Conservation (phyloP, 2,113 vertebrate species). For the Otis tarda region DNA sequence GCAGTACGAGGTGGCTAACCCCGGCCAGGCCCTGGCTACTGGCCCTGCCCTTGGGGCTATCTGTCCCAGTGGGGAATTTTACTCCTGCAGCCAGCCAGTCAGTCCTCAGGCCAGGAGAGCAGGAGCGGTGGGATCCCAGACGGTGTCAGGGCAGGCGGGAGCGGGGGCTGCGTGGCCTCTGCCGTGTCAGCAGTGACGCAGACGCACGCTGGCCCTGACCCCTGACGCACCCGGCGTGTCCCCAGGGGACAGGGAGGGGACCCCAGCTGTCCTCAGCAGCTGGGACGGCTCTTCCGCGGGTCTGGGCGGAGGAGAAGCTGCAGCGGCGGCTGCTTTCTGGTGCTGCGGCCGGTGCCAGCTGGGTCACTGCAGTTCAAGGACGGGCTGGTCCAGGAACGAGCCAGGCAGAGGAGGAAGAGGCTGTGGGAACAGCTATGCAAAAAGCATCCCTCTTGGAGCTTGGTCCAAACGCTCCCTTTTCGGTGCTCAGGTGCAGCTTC, state of each 20-base stretch:
- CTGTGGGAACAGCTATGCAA: neutral
- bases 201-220: rapidly evolving
- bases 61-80: neutral
- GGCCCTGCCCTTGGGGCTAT: rapidly evolving
- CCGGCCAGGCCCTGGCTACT: neutral
- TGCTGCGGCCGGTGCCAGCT: neutral
- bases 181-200: neutral
- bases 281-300: neutral
- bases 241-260: neutral
- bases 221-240: rapidly evolving
- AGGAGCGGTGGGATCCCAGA: neutral
- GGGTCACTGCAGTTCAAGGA: neutral
- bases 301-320: rapidly evolving
- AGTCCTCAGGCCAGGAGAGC: neutral
- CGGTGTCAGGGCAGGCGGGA: rapidly evolving
- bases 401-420: neutral
- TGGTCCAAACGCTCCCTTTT: neutral
- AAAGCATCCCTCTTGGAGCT: neutral
- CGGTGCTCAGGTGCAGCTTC: neutral
- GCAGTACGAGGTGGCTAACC: rapidly evolving
- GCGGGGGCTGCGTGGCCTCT: rapidly evolving
- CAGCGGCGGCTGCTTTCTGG: neutral
- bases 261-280: neutral
- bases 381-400: neutral
- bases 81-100: neutral